A percentile compares a stretch with the other conserved stretches of the same genome.
These are phyloP conservation scores for Climacteris rufus DNA, from an alignment of 2,113 vertebrate species.

Conservation along the genomic window DNA sequence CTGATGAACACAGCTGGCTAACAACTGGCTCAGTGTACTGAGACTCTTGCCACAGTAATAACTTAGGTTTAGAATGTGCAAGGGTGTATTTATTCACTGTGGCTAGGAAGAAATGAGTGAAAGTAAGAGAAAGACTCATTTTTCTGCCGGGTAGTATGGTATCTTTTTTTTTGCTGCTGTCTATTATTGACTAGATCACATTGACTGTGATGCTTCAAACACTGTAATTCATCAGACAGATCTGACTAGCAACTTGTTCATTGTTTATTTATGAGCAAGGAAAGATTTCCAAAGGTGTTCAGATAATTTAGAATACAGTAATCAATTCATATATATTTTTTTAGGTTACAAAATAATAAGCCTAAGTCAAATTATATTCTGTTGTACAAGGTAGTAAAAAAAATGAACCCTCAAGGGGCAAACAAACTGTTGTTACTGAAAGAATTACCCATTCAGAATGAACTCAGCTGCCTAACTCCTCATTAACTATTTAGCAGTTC, in stretches of 20 bases:
- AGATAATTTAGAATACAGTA: conserved; percentile 42
- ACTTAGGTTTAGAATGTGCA: neutral
- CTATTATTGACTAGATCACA: conserved; percentile 32
- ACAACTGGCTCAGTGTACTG: neutral
- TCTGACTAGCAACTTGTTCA: conserved; percentile 37
- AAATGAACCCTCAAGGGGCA: conserved; percentile 48
- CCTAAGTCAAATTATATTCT: conserved; percentile 47
- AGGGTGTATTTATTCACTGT: neutral
- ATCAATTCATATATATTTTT: conserved; percentile 36
- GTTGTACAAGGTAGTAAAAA: conserved; percentile 5
- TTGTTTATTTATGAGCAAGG: conserved; percentile 60
- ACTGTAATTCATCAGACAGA: conserved; percentile 44
- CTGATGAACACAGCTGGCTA: neutral
- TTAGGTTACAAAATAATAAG: conserved; percentile 57
- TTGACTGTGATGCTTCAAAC: conserved; percentile 19
- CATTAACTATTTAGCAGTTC: conserved; percentile 79
- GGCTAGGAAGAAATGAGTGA: neutral
- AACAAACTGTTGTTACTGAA: conserved; percentile 69
- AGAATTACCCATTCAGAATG: conserved; percentile 69
- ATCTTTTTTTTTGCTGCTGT: neutral
- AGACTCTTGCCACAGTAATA: neutral
- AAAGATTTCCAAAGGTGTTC: conserved; percentile 54
- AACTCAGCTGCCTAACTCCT: conserved; percentile 63
- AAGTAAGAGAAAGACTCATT: neutral
- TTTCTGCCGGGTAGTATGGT: neutral